Evolutionary conservation across 2,888 invertebrate species (phyloP), one percentile per base, ranked within the genome.

Genomic region (Megalurothrips usitatus): DNA sequence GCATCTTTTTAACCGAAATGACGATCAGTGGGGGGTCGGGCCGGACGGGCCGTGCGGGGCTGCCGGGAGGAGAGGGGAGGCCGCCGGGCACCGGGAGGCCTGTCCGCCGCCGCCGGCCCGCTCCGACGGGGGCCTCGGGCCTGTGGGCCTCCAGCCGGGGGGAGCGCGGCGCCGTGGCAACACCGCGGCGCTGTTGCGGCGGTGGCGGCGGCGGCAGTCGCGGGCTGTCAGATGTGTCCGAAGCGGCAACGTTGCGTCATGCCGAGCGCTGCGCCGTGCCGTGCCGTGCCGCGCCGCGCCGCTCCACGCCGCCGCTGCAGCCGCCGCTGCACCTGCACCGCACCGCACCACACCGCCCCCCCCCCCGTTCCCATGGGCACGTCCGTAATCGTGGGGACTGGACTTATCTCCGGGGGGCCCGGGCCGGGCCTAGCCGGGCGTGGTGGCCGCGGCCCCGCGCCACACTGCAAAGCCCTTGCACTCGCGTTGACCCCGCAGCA

Each of bases 1-100:
- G 68, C 68, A 75, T 75, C 68, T 75, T 75, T 75, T 75, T 75
- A 75, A 75, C 68, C 68, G 68, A 75, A 75, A 75, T 75, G 26
- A 75, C 26, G n/a, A 75, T 75, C 68, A 75, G 26, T 26, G 9
- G 68, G 68, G 68, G 68, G 68, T 26, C 26, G 23, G 52, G 52
- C 52, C 6, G 52, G 6, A 12, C 52, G 52, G 52, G 6, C 52
- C 6, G 52, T 3, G 6, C 58, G 58, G 58, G 58, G 14, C 58
- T 17, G 58, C 58, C 58, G 11, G 6, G 58, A 4, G 58, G 58
- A 17, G 58, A 17, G 34, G 34, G 34, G 34, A 43, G 34, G 34
- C 34, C 3, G 34, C 34, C 34, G 34, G 34, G n/a, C n/a, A 17
- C 52, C 11, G 52, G 52, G 52, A 52, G 52, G 52, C 14, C 52